Conservation (phyloP, 2,888 invertebrate species). For the Allolobophora icterica region DNA sequence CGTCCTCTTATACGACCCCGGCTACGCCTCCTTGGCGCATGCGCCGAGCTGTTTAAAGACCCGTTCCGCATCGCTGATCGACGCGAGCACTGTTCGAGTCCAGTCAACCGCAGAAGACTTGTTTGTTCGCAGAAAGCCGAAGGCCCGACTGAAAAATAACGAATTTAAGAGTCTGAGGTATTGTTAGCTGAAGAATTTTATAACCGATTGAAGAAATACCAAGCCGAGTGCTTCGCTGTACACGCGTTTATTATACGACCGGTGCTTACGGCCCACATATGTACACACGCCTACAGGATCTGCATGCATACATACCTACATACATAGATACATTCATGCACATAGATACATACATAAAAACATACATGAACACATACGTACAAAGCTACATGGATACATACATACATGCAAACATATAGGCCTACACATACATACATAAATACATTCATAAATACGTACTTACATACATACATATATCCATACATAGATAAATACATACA, state of each 20-base stretch:
- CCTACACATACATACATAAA: too few species aligned
- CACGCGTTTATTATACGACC: background rate
- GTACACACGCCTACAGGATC: too few species aligned
- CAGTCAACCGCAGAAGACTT: background rate
- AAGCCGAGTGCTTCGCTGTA: background rate
- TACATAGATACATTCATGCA: background rate
- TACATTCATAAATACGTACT: too few species aligned
- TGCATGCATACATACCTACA: background rate
- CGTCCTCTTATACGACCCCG: background rate
- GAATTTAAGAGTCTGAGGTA: background rate
- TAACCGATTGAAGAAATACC: background rate
- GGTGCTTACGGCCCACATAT: background rate
- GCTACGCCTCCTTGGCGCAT: background rate
- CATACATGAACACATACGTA: too few species aligned
- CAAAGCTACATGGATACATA: too few species aligned
- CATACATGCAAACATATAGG: too few species aligned
- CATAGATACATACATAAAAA: background rate
- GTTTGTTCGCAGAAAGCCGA: background rate
- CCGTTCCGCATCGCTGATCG: background rate
- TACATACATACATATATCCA: too few species aligned
- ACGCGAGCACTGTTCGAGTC: background rate
- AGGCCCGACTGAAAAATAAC: background rate
- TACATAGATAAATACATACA: too few species aligned
- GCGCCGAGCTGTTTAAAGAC: background rate
- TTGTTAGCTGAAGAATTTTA: background rate